phyloP scores from a whole-genome alignment of 2,113 vertebrate species.

The Gavialis gangeticus region DNA sequence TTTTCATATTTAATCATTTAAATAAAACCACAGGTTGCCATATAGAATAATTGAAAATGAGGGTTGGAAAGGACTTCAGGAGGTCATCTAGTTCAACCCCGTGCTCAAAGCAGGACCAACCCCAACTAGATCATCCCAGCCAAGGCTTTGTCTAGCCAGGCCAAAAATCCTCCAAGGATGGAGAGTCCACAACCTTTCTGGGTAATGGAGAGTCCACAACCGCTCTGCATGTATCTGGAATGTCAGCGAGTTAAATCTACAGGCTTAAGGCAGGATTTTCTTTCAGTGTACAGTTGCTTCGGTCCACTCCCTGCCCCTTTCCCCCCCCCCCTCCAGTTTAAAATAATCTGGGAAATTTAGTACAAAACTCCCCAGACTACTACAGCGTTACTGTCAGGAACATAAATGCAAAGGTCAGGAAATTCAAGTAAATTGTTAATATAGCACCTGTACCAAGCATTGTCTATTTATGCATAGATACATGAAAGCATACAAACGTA shows the following conservation, averaged over 20 bases:
- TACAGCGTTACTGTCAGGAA: neutral
- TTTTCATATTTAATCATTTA: neutral
- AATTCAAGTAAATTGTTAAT: fast-evolving
- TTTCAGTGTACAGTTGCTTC: neutral
- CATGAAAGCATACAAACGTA: neutral
- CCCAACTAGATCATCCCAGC: too few relatives aligned
- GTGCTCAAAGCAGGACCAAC: too few relatives aligned
- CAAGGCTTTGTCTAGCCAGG: too few relatives aligned
- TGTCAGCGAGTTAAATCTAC: neutral
- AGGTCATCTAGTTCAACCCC: too few relatives aligned
- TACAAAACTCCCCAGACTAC: fast-evolving
- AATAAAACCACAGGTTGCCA: neutral
- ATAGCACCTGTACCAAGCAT: neutral
- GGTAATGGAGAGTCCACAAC: too few relatives aligned
- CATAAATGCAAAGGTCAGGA: neutral
- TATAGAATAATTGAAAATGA: too few relatives aligned
- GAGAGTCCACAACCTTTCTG: too few relatives aligned
- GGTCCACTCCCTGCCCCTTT: neutral
- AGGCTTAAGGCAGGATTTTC: fast-evolving
- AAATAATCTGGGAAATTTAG: neutral
- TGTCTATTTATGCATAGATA: neutral
- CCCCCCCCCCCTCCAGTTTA: fast-evolving
- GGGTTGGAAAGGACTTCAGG: too few relatives aligned
- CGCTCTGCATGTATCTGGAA: neutral
- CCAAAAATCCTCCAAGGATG: too few relatives aligned